These are phyloP conservation scores for Orycteropus afer DNA, from an alignment of 2,113 vertebrate species.

Conservation along the genomic window DNA sequence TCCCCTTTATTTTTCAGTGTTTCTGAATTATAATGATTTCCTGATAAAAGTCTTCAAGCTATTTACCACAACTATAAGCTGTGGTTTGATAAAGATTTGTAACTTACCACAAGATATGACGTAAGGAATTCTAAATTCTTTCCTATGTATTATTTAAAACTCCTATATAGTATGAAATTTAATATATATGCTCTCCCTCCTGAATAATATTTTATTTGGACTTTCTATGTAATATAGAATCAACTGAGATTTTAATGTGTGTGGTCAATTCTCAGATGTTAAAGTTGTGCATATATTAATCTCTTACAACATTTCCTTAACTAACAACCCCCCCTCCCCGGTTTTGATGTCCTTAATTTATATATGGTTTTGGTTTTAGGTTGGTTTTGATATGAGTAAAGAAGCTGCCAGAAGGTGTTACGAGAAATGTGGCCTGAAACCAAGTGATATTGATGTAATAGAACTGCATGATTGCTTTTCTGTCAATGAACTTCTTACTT, in stretches of 20 bases:
- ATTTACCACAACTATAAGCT: neutral
- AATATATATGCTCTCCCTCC: neutral
- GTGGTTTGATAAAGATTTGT: slow-evolving; percentile 23
- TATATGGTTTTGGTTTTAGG: slow-evolving; percentile 83
- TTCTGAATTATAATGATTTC: slow-evolving; percentile 23
- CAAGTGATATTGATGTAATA: slow-evolving; percentile 92
- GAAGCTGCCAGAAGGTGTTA: slow-evolving; percentile 91
- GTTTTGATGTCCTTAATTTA: neutral
- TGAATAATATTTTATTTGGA: slow-evolving; percentile 57
- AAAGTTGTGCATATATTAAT: neutral
- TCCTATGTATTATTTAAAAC: slow-evolving; percentile 48
- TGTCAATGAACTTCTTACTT: slow-evolving; percentile 95
- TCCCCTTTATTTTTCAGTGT: neutral
- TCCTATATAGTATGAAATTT: slow-evolving; percentile 14
- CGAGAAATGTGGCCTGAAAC: slow-evolving; percentile 88
- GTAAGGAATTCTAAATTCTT: neutral
- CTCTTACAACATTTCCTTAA: neutral
- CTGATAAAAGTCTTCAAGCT: neutral
- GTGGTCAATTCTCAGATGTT: neutral
- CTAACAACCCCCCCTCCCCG: neutral
- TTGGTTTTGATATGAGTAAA: slow-evolving; percentile 95
- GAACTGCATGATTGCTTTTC: slow-evolving; percentile 99
- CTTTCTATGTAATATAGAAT: slow-evolving; percentile 31
- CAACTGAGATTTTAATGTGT: slow-evolving; percentile 28
- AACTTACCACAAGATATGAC: neutral